phyloP scores from a whole-genome alignment of 2,797 vertebrate species.

The Spheniscus humboldti region DNA sequence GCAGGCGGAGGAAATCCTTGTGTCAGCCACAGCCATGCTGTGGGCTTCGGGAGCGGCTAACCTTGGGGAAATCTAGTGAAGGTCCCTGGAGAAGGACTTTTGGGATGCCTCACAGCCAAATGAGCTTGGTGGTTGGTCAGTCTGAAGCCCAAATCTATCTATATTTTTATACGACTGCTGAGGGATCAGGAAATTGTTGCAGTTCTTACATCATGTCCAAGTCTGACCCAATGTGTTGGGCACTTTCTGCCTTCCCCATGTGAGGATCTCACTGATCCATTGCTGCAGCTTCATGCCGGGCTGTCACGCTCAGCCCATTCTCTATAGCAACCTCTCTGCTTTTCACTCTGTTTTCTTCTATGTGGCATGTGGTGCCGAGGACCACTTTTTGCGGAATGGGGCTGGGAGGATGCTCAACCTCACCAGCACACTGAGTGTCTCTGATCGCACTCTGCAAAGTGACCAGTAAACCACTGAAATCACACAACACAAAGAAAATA shows the following conservation, averaged over 20 bases:
- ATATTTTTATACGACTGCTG: accelerated
- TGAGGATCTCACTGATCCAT: accelerated
- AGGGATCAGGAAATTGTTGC: not conserved
- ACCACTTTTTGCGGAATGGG: accelerated
- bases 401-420: not conserved
- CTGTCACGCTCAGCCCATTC: not conserved
- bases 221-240: not conserved
- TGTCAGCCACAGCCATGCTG: not conserved
- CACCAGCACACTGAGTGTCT: accelerated
- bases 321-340: not conserved
- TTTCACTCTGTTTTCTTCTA: not conserved
- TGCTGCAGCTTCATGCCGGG: not conserved
- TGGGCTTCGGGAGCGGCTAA: not conserved
- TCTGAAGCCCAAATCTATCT: not conserved
- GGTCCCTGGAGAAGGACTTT: not conserved
- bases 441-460: not conserved
- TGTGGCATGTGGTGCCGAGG: accelerated
- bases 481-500: not conserved
- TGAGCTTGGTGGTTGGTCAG: not conserved
- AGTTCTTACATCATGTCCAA: not conserved
- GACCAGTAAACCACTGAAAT: not conserved
- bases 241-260: not conserved
- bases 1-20: not conserved
- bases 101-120: not conserved
- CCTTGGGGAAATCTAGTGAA: not conserved